Percentiles rank a stretch among this genome's conserved stretches.
Evolutionary conservation across 1,140 invertebrate genomes (phyloP).

Genomic region (Yoshiicerus persimilis): DNA sequence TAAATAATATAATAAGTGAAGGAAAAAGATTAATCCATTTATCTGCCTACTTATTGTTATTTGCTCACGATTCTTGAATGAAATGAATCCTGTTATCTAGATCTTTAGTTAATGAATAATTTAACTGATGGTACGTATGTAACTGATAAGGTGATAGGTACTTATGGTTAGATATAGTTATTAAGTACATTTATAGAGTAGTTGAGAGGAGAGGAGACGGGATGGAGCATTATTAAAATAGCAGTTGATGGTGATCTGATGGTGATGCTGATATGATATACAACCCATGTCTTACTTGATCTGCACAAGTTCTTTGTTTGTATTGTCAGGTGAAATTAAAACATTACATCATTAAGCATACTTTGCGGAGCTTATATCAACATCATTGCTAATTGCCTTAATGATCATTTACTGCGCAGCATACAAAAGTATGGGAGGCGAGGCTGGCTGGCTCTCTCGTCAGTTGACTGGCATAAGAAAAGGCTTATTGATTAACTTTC

Average conservation of each 20-base stretch:
- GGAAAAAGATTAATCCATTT: neutral
- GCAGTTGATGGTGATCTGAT: neutral
- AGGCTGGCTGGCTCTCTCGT: neutral
- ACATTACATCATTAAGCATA: conserved; percentile 21
- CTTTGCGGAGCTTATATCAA: conserved; percentile 16
- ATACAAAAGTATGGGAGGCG: neutral
- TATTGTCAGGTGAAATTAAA: conserved; percentile 6
- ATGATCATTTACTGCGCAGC: conserved; percentile 6
- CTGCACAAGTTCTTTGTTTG: conserved; percentile 11
- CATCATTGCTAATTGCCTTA: conserved; percentile 10
- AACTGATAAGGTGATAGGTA: too few relatives aligned
- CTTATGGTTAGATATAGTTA: neutral
- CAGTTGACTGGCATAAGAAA: neutral
- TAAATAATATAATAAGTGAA: neutral
- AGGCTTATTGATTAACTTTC: conserved; percentile 8
- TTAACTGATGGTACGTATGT: neutral
- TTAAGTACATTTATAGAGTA: neutral
- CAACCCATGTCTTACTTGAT: neutral
- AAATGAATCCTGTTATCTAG: neutral
- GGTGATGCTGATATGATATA: neutral
- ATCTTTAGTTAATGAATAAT: neutral
- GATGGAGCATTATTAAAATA: neutral
- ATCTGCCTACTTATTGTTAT: neutral
- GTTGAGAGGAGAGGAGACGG: too few relatives aligned
- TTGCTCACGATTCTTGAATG: neutral